A percentile compares a stretch with the other conserved stretches of the same genome.
Conservation (phyloP, 2,797 vertebrate species). For the Loris lydekkerianus region DNA sequence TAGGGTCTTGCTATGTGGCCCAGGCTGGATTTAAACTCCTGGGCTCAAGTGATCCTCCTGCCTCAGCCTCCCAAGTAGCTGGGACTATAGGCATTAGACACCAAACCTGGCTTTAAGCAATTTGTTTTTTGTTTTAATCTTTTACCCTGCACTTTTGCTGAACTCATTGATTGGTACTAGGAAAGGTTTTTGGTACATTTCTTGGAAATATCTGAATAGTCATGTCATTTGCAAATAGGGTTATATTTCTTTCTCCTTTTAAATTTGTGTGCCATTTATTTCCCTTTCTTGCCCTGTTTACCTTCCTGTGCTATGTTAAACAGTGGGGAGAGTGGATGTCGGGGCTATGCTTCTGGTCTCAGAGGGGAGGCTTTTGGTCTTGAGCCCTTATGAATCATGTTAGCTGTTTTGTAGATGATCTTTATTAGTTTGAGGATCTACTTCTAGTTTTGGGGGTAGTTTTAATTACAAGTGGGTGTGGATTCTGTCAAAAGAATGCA, state of each 20-base stretch:
- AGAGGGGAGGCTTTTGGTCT: not conserved
- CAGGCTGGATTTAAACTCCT: not conserved
- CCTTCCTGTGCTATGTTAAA: not conserved
- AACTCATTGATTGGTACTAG: not conserved
- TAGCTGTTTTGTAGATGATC: not conserved
- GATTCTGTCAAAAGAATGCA: not conserved
- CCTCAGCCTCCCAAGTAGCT: not conserved
- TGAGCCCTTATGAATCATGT: not conserved
- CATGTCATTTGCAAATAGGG: not conserved
- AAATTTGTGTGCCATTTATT: not conserved
- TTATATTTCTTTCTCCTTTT: not conserved
- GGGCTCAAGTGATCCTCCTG: not conserved
- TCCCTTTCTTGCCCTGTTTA: not conserved
- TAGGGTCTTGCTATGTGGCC: not conserved
- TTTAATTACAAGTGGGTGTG: not conserved
- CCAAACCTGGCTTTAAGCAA: not conserved
- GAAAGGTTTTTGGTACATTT: not conserved
- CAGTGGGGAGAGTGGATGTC: not conserved
- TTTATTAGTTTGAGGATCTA: not conserved
- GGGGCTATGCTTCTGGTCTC: not conserved
- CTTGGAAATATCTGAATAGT: not conserved
- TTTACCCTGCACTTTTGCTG: not conserved
- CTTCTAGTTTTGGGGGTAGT: not conserved
- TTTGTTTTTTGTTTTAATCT: not conserved
- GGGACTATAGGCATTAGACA: not conserved